These are phyloP conservation scores for Epicampocera succincta DNA, from an alignment of 2,888 invertebrate species.

Conservation along the genomic window DNA sequence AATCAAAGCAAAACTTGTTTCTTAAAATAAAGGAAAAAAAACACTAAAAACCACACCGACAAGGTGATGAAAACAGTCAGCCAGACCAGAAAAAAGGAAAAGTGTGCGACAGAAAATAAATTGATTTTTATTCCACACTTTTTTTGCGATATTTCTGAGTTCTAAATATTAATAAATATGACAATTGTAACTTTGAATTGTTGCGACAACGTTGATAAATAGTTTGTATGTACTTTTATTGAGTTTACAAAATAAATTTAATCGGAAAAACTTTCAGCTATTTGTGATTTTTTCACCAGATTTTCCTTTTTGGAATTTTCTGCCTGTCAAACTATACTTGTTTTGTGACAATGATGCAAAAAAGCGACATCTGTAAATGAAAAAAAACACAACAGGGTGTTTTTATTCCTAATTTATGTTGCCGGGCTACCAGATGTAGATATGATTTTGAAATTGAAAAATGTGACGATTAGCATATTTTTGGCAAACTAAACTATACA, in stretches of 20 bases:
- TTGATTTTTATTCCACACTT: constrained; percentile 56
- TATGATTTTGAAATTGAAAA: no score
- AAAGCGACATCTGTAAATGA: constrained; percentile 16
- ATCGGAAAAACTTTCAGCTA: constrained; percentile 3
- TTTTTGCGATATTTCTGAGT: background rate
- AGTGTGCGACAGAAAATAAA: constrained; percentile 31
- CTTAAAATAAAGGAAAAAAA: constrained; percentile 10
- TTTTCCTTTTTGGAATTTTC: constrained; percentile 58
- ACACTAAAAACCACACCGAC: constrained; percentile 28
- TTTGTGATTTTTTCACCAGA: constrained; percentile 42
- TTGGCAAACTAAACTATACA: no score
- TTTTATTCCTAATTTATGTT: no score
- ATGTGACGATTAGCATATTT: no score
- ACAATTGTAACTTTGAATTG: background rate
- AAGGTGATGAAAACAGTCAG: constrained; percentile 31
- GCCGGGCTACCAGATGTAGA: no score
- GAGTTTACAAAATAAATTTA: background rate
- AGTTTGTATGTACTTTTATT: background rate
- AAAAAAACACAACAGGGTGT: background rate
- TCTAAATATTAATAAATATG: background rate
- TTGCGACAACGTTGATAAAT: background rate
- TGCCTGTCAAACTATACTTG: constrained; percentile 66
- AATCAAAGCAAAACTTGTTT: constrained; percentile 53
- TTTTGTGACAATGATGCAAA: constrained; percentile 36
- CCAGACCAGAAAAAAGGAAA: constrained; percentile 24